Conservation (phyloP, 92 coral and sea anemone species). For the Heteractis magnifica region DNA sequence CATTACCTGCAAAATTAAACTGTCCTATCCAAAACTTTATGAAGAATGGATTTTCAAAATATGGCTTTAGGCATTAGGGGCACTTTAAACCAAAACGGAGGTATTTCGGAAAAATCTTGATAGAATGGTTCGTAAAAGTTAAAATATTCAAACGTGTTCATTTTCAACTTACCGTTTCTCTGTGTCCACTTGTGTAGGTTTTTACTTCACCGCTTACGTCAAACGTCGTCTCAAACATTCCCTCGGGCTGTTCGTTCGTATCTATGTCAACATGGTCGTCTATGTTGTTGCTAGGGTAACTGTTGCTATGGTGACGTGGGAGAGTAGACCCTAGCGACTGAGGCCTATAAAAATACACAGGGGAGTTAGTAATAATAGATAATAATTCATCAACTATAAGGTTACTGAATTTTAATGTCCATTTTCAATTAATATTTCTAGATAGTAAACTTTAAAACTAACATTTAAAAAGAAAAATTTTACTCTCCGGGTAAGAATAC, state of each 20-base stretch:
- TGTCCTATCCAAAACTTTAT: too few relatives aligned
- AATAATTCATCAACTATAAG: too few relatives aligned
- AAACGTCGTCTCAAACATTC: slow-evolving; percentile 85
- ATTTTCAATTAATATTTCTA: too few relatives aligned
- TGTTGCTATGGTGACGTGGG: slow-evolving; percentile 27
- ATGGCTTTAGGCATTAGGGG: too few relatives aligned
- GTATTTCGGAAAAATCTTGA: too few relatives aligned
- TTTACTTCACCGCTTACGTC: slow-evolving; percentile 80
- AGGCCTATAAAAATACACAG: slow-evolving; percentile 3
- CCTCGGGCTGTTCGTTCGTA: slow-evolving; percentile 29
- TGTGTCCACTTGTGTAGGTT: slow-evolving; percentile 41
- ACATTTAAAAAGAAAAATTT: neutral
- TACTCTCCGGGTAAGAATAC: too few relatives aligned
- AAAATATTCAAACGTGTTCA: neutral
- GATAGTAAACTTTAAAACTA: too few relatives aligned
- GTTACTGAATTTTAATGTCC: too few relatives aligned
- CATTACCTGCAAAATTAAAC: too few relatives aligned
- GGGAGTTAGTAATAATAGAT: neutral
- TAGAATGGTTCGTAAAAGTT: neutral
- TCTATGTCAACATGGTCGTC: slow-evolving; percentile 28
- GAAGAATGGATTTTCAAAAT: too few relatives aligned
- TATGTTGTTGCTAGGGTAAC: slow-evolving; percentile 24
- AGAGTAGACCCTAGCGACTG: slow-evolving; percentile 34
- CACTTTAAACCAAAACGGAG: too few relatives aligned
- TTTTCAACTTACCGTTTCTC: slow-evolving; percentile 20